These are phyloP conservation scores for Catagonus wagneri DNA, from an alignment of 2,113 vertebrate genomes.

Conservation along the genomic window DNA sequence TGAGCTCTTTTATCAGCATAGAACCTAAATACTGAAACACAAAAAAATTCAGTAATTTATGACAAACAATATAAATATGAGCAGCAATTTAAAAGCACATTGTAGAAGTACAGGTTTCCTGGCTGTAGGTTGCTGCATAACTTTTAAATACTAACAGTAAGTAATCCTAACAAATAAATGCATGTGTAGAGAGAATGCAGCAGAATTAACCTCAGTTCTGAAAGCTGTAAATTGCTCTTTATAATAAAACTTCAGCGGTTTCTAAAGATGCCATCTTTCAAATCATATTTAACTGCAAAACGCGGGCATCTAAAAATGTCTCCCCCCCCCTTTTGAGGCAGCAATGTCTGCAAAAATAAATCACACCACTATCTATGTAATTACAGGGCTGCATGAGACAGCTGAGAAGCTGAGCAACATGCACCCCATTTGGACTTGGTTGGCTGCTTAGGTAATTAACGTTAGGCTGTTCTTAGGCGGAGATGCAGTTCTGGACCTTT, in stretches of 20 bases:
- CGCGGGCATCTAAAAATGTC: constrained; percentile 79
- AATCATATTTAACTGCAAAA: constrained; percentile 80
- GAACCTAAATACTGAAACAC: constrained; percentile 97
- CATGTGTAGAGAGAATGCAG: constrained; percentile 1
- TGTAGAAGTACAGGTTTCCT: background rate
- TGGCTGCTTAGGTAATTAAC: constrained; percentile 70
- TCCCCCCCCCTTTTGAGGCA: constrained; percentile 49
- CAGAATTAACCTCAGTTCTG: constrained; percentile 16
- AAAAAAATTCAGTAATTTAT: constrained; percentile 71
- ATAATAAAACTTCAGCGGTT: constrained; percentile 58
- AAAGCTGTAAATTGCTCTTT: constrained; percentile 58
- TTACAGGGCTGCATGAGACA: constrained; percentile 65
- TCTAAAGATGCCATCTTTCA: constrained; percentile 78
- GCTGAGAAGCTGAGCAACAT: constrained; percentile 62
- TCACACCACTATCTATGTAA: constrained; percentile 68
- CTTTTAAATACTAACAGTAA: constrained; percentile 71
- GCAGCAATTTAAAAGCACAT: constrained; percentile 36
- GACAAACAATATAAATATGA: constrained; percentile 10
- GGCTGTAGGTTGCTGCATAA: background rate
- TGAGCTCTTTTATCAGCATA: constrained; percentile 99
- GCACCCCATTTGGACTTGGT: constrained; percentile 70
- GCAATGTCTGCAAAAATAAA: constrained; percentile 82
- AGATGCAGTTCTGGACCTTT: constrained; percentile 54
- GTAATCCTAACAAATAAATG: constrained; percentile 60
- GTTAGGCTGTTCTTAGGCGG: constrained; percentile 48